Conservation (phyloP, 2,797 vertebrate species). For the Gymnocypris eckloni region DNA sequence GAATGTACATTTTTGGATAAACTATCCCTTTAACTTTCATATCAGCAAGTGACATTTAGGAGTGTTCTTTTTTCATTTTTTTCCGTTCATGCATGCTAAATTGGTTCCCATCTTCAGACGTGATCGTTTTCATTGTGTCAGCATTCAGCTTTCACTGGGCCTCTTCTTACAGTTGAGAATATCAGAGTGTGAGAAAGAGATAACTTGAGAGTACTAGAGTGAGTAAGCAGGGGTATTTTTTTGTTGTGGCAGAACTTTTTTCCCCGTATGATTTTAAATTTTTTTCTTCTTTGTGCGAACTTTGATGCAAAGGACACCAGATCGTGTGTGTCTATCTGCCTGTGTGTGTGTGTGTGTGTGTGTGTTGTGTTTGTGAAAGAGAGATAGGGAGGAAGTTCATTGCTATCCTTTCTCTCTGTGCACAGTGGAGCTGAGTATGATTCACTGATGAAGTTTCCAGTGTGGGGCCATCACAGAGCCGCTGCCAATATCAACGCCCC, state of each 20-base stretch:
- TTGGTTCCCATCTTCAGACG: slow-evolving; percentile 50
- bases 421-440: slow-evolving; percentile 61
- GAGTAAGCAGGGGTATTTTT: slow-evolving; percentile 60
- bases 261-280: slow-evolving; percentile 21
- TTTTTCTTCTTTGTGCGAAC: slow-evolving; percentile 47
- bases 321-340: slow-evolving; percentile 45
- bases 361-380: slow-evolving; percentile 43
- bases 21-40: background rate
- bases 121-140: slow-evolving; percentile 60
- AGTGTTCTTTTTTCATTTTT: background rate
- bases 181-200: slow-evolving; percentile 65
- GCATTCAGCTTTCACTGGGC: slow-evolving; percentile 56
- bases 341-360: slow-evolving; percentile 57
- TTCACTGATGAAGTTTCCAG: slow-evolving; percentile 89
- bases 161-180: slow-evolving; percentile 60
- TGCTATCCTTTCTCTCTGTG: slow-evolving; percentile 53
- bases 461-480: slow-evolving; percentile 58
- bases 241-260: slow-evolving; percentile 58
- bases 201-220: slow-evolving; percentile 60
- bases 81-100: background rate
- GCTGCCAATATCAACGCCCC: slow-evolving; percentile 64
- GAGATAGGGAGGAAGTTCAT: slow-evolving; percentile 56
- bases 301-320: slow-evolving; percentile 62
- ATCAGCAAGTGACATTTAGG: background rate
- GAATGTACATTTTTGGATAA: background rate